Conservation (phyloP, 2,113 vertebrate genomes). For the Hemiscyllium ocellatum region DNA sequence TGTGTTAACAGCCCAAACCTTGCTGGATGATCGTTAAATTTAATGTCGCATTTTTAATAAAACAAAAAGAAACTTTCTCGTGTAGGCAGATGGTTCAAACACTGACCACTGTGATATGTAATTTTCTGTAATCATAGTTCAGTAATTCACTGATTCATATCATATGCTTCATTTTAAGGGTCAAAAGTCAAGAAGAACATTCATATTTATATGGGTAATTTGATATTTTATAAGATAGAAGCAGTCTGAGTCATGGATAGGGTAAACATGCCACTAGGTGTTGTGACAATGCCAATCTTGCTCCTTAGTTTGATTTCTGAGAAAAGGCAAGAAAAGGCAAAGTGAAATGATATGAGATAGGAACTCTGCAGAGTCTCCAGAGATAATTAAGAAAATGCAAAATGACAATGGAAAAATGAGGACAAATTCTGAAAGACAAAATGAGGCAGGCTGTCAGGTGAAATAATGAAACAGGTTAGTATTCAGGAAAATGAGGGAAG, state of each 20-base stretch:
- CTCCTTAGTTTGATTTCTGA: not conserved
- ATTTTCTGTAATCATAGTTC: not conserved
- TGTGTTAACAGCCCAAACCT: not conserved
- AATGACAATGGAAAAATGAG: not conserved
- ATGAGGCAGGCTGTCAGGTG: not conserved
- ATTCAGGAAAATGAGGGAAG: not conserved
- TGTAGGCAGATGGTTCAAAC: not conserved
- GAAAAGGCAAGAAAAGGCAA: not conserved
- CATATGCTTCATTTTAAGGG: not conserved
- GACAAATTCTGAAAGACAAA: not conserved
- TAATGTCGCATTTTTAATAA: not conserved
- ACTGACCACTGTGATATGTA: not conserved
- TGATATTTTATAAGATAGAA: not conserved
- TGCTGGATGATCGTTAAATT: not conserved
- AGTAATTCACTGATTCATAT: not conserved
- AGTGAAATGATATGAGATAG: not conserved
- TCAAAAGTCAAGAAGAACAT: not conserved
- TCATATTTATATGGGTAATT: not conserved
- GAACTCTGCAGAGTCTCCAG: not conserved
- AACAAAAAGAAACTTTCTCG: not conserved
- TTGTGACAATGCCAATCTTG: not conserved
- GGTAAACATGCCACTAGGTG: not conserved
- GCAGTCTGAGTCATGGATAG: not conserved
- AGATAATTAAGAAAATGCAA: not conserved
- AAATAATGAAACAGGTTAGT: not conserved